Evolutionary conservation across 2,888 invertebrate species (phyloP), one percentile per base, ranked within the genome.

Genomic region (Oxytorus armatus): DNA sequence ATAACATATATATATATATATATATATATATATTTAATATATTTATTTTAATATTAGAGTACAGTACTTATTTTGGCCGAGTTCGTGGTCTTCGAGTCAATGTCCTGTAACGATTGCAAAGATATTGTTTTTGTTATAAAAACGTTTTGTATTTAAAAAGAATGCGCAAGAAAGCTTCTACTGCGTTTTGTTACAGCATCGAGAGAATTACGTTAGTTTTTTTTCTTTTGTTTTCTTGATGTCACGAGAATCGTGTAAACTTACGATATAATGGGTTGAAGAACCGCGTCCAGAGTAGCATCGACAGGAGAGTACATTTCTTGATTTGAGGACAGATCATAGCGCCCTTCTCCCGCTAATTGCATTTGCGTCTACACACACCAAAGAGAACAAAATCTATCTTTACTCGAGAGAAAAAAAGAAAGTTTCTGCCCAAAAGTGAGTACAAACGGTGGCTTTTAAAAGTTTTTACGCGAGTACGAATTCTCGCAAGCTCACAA

Each of bases 201-300:
- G 33, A 44, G 29, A 23, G 14, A 51, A 25, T 47, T 33, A 8
- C 42, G 66, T 68, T 68, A 47, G 47, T 44, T 57, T 25, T 23
- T 25, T 39, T 36, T 11, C n/a, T 65, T 51, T 39, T 11, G 57
- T 57, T 66, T 53, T 33, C 23, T 36, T 55, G 33, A 69, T 55
- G 68, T 42, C 75, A 53, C 79, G 70, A 63, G 55, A 73, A 69
- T 80, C 77, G 76, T 73, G 73, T 73, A 44, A 85, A 90, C 92
- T 91, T 89, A 92, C 92, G 92, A 92, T 89, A 92, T 91, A 87
- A 92, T 92, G 82, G 92, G 92, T 83, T 92, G 90, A 85, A 92
- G 91, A 84, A 92, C 91, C 83, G 90, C 92, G 76, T 92, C 91
- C 88, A 92, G 84, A 85, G 92, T 92, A 84, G 89, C 89, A 84